Conservation (phyloP, 30 jellyfish, hydroid and myxozoan genomes). For the Mastigias papua region DNA sequence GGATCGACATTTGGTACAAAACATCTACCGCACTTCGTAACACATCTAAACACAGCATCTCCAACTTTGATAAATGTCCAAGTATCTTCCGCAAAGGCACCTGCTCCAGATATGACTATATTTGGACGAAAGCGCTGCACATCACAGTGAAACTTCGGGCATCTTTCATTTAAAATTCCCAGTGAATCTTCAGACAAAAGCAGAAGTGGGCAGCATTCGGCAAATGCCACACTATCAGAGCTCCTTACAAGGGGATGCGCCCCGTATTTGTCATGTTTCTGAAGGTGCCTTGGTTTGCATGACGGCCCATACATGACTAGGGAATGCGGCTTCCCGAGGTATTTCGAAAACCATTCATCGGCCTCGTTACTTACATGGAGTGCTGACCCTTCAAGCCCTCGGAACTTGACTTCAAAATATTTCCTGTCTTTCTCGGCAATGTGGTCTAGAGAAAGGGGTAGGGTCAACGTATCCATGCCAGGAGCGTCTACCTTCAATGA, state of each 20-base stretch:
- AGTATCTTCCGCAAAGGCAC: conserved; percentile 69
- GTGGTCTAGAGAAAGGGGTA: conserved; percentile 9
- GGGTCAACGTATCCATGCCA: conserved; percentile 41
- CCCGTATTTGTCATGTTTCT: conserved; percentile 14
- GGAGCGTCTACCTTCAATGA: conserved; percentile 48
- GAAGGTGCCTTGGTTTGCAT: conserved; percentile 60
- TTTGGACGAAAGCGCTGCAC: conserved; percentile 77
- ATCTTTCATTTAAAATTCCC: conserved; percentile 18
- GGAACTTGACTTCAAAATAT: conserved; percentile 10
- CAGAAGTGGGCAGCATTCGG: conserved; percentile 63
- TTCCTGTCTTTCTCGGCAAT: neutral
- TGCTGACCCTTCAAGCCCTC: conserved; percentile 64
- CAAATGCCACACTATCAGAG: conserved; percentile 44
- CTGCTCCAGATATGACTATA: conserved; percentile 47
- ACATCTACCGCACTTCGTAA: conserved; percentile 69
- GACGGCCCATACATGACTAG: conserved; percentile 22
- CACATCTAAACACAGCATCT: conserved; percentile 50
- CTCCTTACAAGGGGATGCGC: conserved; percentile 25
- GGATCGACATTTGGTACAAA: conserved; percentile 68
- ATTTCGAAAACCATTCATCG: conserved; percentile 72
- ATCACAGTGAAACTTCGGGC: conserved; percentile 18
- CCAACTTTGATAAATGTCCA: conserved; percentile 50
- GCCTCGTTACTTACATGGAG: conserved; percentile 67
- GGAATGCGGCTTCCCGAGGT: conserved; percentile 55
- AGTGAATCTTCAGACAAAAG: conserved; percentile 62